These are phyloP conservation scores for Tetranychus piercei DNA, from an alignment of 2,888 invertebrate genomes.

Conservation along the genomic window DNA sequence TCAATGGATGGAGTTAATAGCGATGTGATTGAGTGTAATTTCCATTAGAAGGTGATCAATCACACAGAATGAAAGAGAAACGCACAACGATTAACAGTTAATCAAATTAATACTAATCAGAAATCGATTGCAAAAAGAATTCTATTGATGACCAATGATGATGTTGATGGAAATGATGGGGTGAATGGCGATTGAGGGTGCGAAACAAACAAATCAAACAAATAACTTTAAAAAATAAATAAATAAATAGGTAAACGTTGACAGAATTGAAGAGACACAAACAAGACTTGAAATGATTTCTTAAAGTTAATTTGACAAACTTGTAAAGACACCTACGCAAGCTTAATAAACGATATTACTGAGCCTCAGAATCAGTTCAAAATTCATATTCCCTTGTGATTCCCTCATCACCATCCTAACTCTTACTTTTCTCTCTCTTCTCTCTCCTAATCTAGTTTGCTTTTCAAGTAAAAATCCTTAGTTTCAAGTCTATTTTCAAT, in stretches of 20 bases:
- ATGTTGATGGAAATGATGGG: background rate
- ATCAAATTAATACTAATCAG: background rate
- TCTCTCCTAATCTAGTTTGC: background rate
- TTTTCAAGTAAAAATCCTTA: background rate
- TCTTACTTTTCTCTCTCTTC: constrained; percentile 1
- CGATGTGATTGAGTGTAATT: background rate
- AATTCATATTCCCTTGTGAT: background rate
- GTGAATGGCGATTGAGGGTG: background rate
- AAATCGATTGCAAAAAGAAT: background rate
- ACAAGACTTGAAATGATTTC: background rate
- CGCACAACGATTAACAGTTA: background rate
- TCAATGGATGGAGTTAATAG: background rate
- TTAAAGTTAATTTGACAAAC: background rate
- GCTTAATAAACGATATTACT: background rate
- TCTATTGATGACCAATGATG: background rate
- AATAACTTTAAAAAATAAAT: background rate
- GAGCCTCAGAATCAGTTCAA: background rate
- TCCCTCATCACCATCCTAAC: background rate
- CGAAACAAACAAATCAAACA: background rate
- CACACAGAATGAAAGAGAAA: background rate
- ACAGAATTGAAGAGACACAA: background rate
- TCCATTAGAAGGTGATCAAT: background rate
- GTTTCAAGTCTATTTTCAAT: background rate
- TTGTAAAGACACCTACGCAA: background rate
- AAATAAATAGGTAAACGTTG: background rate